Base-by-base conservation (phyloP, 2,888 invertebrate genomes). In the Melipona bicolor region DNA sequence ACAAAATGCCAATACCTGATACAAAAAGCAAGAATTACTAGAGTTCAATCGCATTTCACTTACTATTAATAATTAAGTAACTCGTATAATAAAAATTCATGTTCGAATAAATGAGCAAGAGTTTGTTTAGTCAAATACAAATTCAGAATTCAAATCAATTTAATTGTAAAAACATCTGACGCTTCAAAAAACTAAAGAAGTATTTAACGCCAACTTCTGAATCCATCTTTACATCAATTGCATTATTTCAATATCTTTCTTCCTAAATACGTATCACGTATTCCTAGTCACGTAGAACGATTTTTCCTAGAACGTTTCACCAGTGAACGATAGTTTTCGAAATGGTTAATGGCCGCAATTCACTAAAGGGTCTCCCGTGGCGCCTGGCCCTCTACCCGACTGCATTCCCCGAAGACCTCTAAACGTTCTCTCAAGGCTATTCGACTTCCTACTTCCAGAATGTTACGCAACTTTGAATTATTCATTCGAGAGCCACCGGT, bases 381-480 rank as follows among this genome's bases (percentile, higher is more conserved):
- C 82, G 79, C 86, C 82, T 86, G 79, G 77, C 43, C 59, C 76
- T 67, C 67, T 86, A 84, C 86, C 80, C 85, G 85, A 77, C 79
- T 78, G 80, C 86, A 80, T 86, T 83, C 83, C 77, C 79, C 24
- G 77, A 79, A 85, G 85, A 77, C 81, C 71, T 70, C 73, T 72
- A 78, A 83, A 70, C 67, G 85, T 73, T 70, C 49, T 21, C 62
- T 52, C 74, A 86, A 86, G 86, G 86, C 79, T 85, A 78, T 21
- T 17, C 54, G 78, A 83, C 76, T 83, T 85, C 85, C 86, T 80
- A 69, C 85, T 76, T 52, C 75, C 80, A 77, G 72, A 65, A 68
- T 79, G 69, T 85, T 85, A 67, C 80, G 78, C 74, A 85, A 86
- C 78, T 73, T 61, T 83, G 85, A 85, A 86, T 86, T 80, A 86